Evolutionary conservation across 1,140 invertebrate genomes (phyloP).

Genomic region (Pteromalus puparum): DNA sequence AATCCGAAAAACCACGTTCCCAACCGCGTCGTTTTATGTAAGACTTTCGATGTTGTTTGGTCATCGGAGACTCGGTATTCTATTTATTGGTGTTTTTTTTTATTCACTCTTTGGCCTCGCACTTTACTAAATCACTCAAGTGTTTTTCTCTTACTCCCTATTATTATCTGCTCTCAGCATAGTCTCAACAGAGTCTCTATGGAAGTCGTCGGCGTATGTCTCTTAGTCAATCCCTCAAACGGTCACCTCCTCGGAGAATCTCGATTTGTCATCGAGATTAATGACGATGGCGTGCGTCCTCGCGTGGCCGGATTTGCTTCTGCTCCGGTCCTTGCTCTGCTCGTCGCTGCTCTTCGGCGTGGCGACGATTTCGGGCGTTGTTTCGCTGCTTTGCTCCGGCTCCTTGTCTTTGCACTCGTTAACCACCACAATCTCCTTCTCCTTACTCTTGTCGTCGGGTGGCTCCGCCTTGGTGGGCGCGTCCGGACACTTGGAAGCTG

Average conservation of each 20-base stretch:
- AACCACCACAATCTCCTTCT: not conserved
- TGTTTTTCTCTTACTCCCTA: too few relatives aligned
- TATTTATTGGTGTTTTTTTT: constrained; percentile 40
- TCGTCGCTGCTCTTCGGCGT: constrained; percentile 14
- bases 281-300: constrained; percentile 85
- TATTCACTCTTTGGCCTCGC: too few relatives aligned
- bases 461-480: not conserved
- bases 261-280: constrained; percentile 86
- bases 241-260: constrained; percentile 87
- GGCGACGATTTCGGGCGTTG: not conserved
- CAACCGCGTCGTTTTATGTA: too few relatives aligned
- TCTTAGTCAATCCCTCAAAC: constrained; percentile 75
- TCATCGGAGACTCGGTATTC: not conserved
- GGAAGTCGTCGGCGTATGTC: too few relatives aligned
- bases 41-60: constrained; percentile 39
- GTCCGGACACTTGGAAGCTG: not conserved
- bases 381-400: constrained; percentile 10
- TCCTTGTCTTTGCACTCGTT: constrained; percentile 5
- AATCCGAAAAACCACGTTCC: not conserved
- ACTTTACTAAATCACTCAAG: too few relatives aligned
- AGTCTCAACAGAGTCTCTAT: too few relatives aligned
- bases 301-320: constrained; percentile 80
- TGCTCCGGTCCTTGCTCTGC: constrained; percentile 54
- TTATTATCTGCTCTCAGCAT: too few relatives aligned
- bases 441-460: not conserved